Evolutionary conservation across 2,797 vertebrate genomes (phyloP), one percentile per base, ranked within the genome.

Genomic region (Rhinella marina): DNA sequence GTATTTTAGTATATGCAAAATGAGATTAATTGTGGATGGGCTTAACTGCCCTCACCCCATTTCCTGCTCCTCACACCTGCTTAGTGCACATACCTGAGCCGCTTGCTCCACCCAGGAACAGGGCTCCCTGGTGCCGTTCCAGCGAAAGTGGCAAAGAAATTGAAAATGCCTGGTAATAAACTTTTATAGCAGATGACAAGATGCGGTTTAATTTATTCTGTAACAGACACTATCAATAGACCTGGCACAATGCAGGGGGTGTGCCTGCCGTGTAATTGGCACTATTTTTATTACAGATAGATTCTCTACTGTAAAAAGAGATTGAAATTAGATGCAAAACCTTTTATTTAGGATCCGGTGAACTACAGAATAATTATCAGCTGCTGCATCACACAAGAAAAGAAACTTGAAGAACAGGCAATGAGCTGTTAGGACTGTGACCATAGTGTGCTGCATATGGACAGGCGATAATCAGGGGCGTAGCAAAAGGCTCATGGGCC

Each of bases 31-130:
- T 54, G 61, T 27, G 61, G 68, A n/a, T 87, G 86, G 81, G 81
- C 50, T 88, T 87, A 82, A 76, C 86, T 61, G 17, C 59, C 29
- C 32, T 84, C 87, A 85, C 27, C 87, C 82, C 75, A 62, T 54
- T 57, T 79, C 75, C 50, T 64, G 29, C 64, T 59, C 59, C 21
- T 81, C 48, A 76, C 61, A 29, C 41, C 54, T 64, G 27, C 61
- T 21, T 64, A 76, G 8, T 23, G 56, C 27, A 29, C 29, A 77
- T 29, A 10, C 70, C 56, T 56, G 27, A 86, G 70, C 41, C 2
- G 52, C 52, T 41, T 21, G 17, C 66, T 52, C 83, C 83, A 21
- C 87, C 87, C 84, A 57, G 10, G 50, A 68, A 72, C 82, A 32
- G 19, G 66, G 32, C 17, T 70, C 14, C 19, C 79, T 23, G 23